phyloP scores from a whole-genome alignment of 2,888 invertebrate species.

The Scelioninae gen. 1 region DNA sequence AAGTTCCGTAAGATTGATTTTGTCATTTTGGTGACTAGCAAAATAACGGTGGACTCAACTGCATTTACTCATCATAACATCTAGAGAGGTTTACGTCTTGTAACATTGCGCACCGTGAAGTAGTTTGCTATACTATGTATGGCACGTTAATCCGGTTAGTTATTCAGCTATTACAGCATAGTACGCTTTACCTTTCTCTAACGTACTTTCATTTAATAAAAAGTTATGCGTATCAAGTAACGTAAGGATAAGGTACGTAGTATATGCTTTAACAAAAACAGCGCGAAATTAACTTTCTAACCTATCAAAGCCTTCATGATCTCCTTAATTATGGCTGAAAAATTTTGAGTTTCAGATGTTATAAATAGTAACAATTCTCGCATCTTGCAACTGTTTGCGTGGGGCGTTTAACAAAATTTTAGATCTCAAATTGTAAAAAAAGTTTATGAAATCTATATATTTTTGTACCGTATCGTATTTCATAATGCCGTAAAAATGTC shows the following conservation, averaged over 20 bases:
- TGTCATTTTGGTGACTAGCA: slow-evolving; percentile 26
- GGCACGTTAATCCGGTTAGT: slow-evolving; percentile 66
- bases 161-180: slow-evolving; percentile 60
- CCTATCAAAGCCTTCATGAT: too few relatives aligned
- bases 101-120: slow-evolving; percentile 42
- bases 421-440: slow-evolving; percentile 18
- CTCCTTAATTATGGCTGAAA: too few relatives aligned
- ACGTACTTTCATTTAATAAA: slow-evolving; percentile 64
- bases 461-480: slow-evolving; percentile 37
- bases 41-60: slow-evolving; percentile 23
- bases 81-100: slow-evolving; percentile 61
- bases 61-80: slow-evolving; percentile 63
- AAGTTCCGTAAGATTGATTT: slow-evolving; percentile 32
- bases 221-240: slow-evolving; percentile 65
- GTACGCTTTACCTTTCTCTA: slow-evolving; percentile 49
- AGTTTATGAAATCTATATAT: slow-evolving; percentile 46
- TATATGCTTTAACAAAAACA: too few relatives aligned
- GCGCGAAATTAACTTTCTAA: too few relatives aligned
- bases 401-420: slow-evolving; percentile 18
- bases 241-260: too few relatives aligned
- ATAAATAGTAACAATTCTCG: slow-evolving; percentile 11
- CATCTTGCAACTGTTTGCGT: neutral
- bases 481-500: slow-evolving; percentile 58
- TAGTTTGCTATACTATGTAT: slow-evolving; percentile 62
- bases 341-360: too few relatives aligned